These are phyloP conservation scores for Micronycteris hirsuta DNA, from an alignment of 2,113 vertebrate genomes.

Conservation along the genomic window DNA sequence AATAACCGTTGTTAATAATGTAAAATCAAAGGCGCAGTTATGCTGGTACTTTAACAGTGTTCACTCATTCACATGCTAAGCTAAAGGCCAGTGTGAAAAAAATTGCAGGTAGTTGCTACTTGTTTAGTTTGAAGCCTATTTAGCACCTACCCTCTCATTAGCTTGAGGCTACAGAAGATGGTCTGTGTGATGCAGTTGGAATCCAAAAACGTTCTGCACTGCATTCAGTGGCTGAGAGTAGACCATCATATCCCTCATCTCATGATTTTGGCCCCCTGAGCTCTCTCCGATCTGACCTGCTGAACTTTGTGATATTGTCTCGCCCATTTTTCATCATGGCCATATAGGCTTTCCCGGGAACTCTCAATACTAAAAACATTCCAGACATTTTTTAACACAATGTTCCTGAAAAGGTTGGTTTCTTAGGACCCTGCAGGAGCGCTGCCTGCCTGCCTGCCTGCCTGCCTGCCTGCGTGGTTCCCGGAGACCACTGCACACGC, in stretches of 20 bases:
- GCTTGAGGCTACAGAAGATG: background rate
- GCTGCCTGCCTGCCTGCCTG: background rate
- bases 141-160: background rate
- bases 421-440: constrained; percentile 38
- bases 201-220: constrained; percentile 33
- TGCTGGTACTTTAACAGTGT: background rate
- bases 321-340: constrained; percentile 16
- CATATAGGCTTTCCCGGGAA: constrained; percentile 45
- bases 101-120: background rate
- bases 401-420: constrained; percentile 25
- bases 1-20: background rate
- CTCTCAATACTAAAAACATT: constrained; percentile 39
- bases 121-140: background rate
- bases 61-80: background rate
- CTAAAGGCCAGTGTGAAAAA: background rate
- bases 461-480: background rate
- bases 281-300: background rate
- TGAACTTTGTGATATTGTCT: background rate
- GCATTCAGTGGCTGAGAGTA: constrained; percentile 48
- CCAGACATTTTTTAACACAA: constrained; percentile 62
- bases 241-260: background rate
- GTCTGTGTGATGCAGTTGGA: background rate
- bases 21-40: background rate
- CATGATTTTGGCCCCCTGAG: background rate
- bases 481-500: background rate